Evolutionary conservation across 2,113 vertebrate genomes (phyloP), one percentile per base, ranked within the genome.

Genomic region (Tetraodon nigroviridis): DNA sequence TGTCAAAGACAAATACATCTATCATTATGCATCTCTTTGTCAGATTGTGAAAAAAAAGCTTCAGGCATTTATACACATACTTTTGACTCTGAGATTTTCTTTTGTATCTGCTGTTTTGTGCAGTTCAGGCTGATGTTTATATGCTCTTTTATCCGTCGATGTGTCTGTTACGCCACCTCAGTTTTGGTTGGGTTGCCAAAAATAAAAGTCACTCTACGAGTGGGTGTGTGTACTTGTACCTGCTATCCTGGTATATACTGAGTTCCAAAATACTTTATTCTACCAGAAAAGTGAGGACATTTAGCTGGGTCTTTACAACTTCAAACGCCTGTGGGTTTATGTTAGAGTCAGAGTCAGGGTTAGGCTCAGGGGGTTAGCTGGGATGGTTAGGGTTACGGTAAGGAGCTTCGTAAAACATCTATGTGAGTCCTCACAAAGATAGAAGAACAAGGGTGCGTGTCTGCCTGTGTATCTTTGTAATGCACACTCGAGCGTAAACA

Each of bases 401-500:
- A 27, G 24, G 24, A 27, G 24, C 24, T 27, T 27, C 4, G 5
- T 27, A 27, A 27, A 6, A 27, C 5, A 27, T 27, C 24, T 27
- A 27, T 27, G 24, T 6, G 7, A 27, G 24, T 27, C 24, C 24
- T 27, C 24, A 27, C 24, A 27, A 27, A 27, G 24, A 27, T 44
- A 15, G 13, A 13, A 44, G 13, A 13, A 44, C 13, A 44, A 44
- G 42, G 12, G 2, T 44, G 13, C 16, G 42, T 44, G 42, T 14
- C 1, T 44, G 42, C 42, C 1, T 46, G 44, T 46, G 44, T 46
- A 17, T 46, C 15, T 46, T 16, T 46, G 17, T 45, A n/a, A 19
- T 68, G 46, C 48, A 15, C 45, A 18, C 53, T 1, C 37, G 55
- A 69, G 66, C 58, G 62, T 73, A 67, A 56, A 69, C 29, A 46